Evolutionary conservation across 2,888 invertebrate species (phyloP).

Genomic region (Cremastinae sp.): DNA sequence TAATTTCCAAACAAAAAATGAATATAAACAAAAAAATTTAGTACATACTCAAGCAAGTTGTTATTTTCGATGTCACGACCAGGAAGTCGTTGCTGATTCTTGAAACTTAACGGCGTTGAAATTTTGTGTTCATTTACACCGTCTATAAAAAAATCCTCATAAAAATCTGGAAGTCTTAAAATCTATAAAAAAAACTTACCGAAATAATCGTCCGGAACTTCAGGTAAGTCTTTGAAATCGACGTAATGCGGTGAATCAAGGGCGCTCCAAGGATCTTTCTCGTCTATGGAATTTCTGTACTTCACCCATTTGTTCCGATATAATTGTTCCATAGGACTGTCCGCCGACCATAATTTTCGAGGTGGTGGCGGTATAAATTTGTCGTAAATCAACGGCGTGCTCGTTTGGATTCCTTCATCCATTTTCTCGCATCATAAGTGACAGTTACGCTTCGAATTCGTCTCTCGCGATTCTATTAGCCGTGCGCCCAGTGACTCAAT

Average conservation of each 20-base stretch:
- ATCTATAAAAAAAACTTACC: conserved; percentile 46
- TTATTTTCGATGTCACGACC: conserved; percentile 41
- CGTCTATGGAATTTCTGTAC: conserved; percentile 48
- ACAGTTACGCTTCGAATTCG: neutral
- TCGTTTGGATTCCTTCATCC: conserved; percentile 50
- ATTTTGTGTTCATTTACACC: conserved; percentile 26
- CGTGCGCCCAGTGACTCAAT: conserved; percentile 18
- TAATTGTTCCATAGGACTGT: conserved; percentile 53
- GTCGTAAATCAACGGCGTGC: conserved; percentile 55
- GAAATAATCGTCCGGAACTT: conserved; percentile 56
- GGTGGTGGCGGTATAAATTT: conserved; percentile 54
- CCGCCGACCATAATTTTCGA: conserved; percentile 50
- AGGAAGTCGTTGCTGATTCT: conserved; percentile 29
- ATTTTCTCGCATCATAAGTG: conserved; percentile 22
- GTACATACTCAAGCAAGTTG: conserved; percentile 54
- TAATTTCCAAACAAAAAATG: neutral
- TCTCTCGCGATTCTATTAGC: conserved; percentile 10
- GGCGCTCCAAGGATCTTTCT: conserved; percentile 51
- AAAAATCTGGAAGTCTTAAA: neutral
- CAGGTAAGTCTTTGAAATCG: conserved; percentile 49
- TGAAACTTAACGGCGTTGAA: conserved; percentile 33
- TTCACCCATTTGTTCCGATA: conserved; percentile 58
- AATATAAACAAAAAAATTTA: neutral
- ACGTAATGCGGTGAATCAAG: conserved; percentile 59
- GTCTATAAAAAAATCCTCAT: conserved; percentile 23